These are phyloP conservation scores for Synergus itoensis DNA, from an alignment of 2,888 invertebrate species.

Conservation along the genomic window DNA sequence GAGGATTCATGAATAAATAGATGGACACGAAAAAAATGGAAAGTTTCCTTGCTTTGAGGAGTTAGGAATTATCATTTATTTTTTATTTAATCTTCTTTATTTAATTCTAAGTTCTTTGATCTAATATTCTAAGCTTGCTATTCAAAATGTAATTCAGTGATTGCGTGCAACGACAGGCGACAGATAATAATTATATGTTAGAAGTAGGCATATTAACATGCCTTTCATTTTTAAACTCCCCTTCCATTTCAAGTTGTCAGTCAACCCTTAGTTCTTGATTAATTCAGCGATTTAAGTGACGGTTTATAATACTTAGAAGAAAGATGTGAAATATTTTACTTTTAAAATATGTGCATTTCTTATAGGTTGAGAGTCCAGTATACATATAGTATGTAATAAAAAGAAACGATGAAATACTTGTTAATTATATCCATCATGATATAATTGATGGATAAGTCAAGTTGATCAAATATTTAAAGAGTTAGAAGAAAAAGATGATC, in stretches of 20 bases:
- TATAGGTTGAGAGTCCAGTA: no score
- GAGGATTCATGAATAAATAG: background rate
- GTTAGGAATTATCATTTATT: no score
- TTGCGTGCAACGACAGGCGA: background rate
- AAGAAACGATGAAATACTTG: no score
- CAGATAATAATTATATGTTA: background rate
- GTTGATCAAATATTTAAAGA: no score
- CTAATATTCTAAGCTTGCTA: background rate
- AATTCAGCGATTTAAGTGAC: background rate
- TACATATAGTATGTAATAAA: no score
- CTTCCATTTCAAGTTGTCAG: background rate
- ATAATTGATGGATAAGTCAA: no score
- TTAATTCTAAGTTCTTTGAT: background rate
- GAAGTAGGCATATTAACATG: background rate
- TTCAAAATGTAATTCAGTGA: background rate
- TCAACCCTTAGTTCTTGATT: background rate
- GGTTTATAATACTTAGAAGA: background rate
- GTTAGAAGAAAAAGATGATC: no score
- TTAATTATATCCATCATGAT: no score
- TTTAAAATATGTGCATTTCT: no score
- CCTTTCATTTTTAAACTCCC: background rate
- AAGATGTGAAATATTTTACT: background rate
- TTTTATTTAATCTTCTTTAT: no score
- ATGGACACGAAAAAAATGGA: background rate
- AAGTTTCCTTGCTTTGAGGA: background rate